Base-by-base conservation (phyloP, 1,140 invertebrate genomes). In the Propsilocerus akamusi region DNA sequence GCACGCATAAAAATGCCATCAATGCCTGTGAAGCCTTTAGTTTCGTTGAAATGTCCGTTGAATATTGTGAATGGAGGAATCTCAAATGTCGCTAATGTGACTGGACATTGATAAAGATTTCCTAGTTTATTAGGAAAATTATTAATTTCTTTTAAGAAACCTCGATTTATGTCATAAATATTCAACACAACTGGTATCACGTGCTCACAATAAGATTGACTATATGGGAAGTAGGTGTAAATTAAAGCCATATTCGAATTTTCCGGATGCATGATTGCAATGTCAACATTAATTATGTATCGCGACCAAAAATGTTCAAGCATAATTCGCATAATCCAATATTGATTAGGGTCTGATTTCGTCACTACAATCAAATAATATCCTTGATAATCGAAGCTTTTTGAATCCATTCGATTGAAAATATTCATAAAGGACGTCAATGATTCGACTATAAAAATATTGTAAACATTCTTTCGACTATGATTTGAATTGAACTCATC, bases 81-180 rank as follows among this genome's bases (percentile, higher is more conserved):
- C 10, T 41, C 11, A 26, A 17, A 26, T 1, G 23, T 25, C 4
- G 24, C 22, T 3, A 41, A 23, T 10, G 11, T 10, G 4, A 50
- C 7, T 41, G 26, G 20, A n/a, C 49, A 50, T 26, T 14, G 12
- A 37, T 50, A 14, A 22, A 50, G 46, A 46, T 50, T 50, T 3
- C 24, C 17, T 20, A 50, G 20, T 17, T 50, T 50, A 26, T 41
- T 10, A 5, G 49, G 34, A 41, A 50, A 50, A 4, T 41, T 46
- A 14, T 3, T 12, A n/a, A 7, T 5, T 12, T 24, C 37, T 30
- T 23, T 8, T 2, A 34, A 6, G 11, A 34, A 23, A 8, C 5
- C n/a, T 3, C n/a, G 28, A 49, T 49, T 34, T 22, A 17, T 5
- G 3, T 17, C 25, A 23, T 30, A 34, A 23, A 23, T 34, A n/a